phyloP scores from a whole-genome alignment of 2,888 invertebrate genomes.

The Polylopha cassiicola region DNA sequence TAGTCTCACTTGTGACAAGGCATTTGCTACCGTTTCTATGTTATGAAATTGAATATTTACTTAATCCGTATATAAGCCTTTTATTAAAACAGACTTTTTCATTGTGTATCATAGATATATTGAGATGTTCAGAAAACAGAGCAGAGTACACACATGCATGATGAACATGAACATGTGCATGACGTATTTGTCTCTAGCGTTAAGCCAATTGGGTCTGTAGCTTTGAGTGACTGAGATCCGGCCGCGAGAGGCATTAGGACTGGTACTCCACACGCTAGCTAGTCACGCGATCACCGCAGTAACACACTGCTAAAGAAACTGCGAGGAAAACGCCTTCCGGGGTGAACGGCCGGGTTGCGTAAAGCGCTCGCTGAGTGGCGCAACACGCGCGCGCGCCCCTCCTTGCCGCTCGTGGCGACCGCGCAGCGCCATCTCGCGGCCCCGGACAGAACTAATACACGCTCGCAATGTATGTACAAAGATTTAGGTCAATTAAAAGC shows the following conservation, averaged over 20 bases:
- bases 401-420: slow-evolving; percentile 31
- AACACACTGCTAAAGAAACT: slow-evolving; percentile 73
- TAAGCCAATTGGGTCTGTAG: slow-evolving; percentile 54
- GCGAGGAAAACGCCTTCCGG: slow-evolving; percentile 75
- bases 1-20: slow-evolving; percentile 38
- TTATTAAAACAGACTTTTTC: too few species aligned
- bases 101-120: too few species aligned
- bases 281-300: slow-evolving; percentile 70
- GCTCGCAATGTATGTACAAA: slow-evolving; percentile 16
- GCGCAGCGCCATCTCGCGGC: slow-evolving; percentile 48
- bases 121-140: too few species aligned
- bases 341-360: slow-evolving; percentile 75
- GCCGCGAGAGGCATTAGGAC: slow-evolving; percentile 41
- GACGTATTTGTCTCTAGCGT: slow-evolving; percentile 46
- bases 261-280: slow-evolving; percentile 54
- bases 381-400: slow-evolving; percentile 55
- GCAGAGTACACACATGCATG: slow-evolving; percentile 3
- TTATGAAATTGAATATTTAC: too few species aligned
- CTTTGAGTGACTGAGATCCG: slow-evolving; percentile 49
- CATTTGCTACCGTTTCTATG: slow-evolving; percentile 22
- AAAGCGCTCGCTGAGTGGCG: slow-evolving; percentile 57
- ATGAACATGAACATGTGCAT: slow-evolving; percentile 34
- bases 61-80: too few species aligned
- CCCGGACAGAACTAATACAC: slow-evolving; percentile 25
- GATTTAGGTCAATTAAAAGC: slow-evolving; percentile 7